phyloP scores from a whole-genome alignment of 2,113 vertebrate species.

The Anarrhichthys ocellatus region DNA sequence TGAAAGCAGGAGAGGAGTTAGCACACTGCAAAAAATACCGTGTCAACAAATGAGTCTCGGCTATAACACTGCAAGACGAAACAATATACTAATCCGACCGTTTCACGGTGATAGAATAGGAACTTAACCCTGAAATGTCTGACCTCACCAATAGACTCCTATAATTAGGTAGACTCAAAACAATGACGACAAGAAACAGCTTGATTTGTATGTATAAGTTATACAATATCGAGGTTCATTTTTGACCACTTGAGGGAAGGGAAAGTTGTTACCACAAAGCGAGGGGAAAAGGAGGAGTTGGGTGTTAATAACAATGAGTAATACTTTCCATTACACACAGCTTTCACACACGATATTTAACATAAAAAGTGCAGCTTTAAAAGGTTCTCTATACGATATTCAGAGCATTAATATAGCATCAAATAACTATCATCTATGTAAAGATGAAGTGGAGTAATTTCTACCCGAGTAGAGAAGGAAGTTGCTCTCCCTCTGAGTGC shows the following conservation, averaged over 20 bases:
- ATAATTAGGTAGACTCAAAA: neutral
- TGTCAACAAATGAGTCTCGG: neutral
- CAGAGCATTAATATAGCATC: neutral
- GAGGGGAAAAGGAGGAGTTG: neutral
- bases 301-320: neutral
- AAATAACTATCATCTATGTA: neutral
- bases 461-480: no score
- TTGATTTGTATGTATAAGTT: neutral
- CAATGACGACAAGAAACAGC: neutral
- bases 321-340: neutral
- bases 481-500: no score
- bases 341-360: neutral
- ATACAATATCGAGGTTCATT: neutral
- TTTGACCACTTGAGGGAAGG: neutral
- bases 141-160: neutral
- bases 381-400: no score
- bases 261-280: neutral
- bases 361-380: neutral
- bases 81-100: neutral
- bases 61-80: neutral
- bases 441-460: neutral
- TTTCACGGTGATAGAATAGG: neutral
- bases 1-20: constrained; percentile 3
- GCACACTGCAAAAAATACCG: neutral
- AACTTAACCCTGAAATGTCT: neutral